A percentile compares a stretch with the other conserved stretches of the same genome.
phyloP scores from a whole-genome alignment of 92 coral and sea anemone species.

The Actinostola sp. region DNA sequence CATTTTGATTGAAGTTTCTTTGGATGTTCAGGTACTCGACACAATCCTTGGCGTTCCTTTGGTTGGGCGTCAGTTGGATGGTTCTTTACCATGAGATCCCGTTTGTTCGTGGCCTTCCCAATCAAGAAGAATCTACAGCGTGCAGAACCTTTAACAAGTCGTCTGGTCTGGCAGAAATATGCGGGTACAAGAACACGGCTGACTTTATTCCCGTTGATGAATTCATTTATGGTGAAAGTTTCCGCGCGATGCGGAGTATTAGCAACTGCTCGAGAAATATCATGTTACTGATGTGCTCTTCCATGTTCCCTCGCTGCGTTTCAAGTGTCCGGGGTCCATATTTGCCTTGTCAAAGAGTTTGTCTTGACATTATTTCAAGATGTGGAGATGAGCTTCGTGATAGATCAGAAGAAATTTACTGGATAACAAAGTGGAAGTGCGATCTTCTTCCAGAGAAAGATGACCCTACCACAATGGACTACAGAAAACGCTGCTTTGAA shows the following conservation, averaged over 20 bases:
- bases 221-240: too few relatives aligned
- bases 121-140: not conserved
- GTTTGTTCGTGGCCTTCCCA: not conserved
- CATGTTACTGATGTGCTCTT: conserved; percentile 49
- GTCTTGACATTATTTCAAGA: conserved; percentile 41
- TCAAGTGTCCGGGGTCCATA: conserved; percentile 56
- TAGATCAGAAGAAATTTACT: conserved; percentile 8
- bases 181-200: not conserved
- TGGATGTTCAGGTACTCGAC: too few relatives aligned
- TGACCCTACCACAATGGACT: conserved; percentile 38
- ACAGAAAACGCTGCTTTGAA: conserved; percentile 45
- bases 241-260: too few relatives aligned
- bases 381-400: conserved; percentile 26
- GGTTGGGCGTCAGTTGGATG: too few relatives aligned
- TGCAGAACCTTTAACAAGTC: not conserved
- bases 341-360: conserved; percentile 66
- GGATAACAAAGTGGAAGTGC: conserved; percentile 59
- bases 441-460: conserved; percentile 46
- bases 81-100: too few relatives aligned
- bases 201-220: too few relatives aligned
- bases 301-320: conserved; percentile 57
- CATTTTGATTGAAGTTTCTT: too few relatives aligned
- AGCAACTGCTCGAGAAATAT: conserved; percentile 45
- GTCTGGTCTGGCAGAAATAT: not conserved
- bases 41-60: too few relatives aligned